These are phyloP conservation scores for Dilophus febrilis DNA, from an alignment of 2,888 invertebrate species.

Conservation along the genomic window DNA sequence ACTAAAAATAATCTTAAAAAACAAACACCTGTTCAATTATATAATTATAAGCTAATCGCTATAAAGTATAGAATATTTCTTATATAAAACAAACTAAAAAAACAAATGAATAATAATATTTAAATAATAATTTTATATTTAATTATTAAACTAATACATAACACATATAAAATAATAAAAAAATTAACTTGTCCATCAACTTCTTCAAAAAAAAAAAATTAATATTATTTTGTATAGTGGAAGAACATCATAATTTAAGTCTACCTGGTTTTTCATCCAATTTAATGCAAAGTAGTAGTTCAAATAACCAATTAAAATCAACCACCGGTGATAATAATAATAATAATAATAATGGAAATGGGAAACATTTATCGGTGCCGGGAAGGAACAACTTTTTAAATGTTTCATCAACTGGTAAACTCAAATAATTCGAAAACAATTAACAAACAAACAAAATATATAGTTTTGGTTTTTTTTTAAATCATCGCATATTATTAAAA, in stretches of 20 bases:
- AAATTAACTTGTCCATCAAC: too few relatives aligned
- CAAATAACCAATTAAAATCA: not conserved
- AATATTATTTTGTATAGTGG: slow-evolving; percentile 19
- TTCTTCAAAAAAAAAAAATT: not conserved
- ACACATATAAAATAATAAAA: too few relatives aligned
- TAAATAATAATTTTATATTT: not conserved
- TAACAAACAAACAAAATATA: too few relatives aligned
- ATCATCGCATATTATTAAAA: too few relatives aligned
- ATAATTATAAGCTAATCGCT: too few relatives aligned
- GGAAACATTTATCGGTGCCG: slow-evolving; percentile 28
- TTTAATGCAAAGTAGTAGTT: slow-evolving; percentile 19
- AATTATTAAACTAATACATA: not conserved
- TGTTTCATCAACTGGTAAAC: slow-evolving; percentile 13
- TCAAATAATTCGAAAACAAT: too few relatives aligned
- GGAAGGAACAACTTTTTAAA: slow-evolving; percentile 22
- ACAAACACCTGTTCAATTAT: too few relatives aligned
- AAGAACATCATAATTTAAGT: slow-evolving; percentile 20
- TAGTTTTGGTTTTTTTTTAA: too few relatives aligned
- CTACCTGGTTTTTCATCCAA: slow-evolving; percentile 19
- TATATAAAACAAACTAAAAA: too few relatives aligned
- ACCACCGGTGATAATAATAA: slow-evolving; percentile 2
- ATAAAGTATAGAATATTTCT: too few relatives aligned
- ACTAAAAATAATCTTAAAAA: too few relatives aligned
- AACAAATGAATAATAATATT: not conserved
- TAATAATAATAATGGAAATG: slow-evolving; percentile 17